Evolutionary conservation across 1,140 invertebrate genomes (phyloP), one percentile per base, ranked within the genome.

Genomic region (Heliconius melpomene): DNA sequence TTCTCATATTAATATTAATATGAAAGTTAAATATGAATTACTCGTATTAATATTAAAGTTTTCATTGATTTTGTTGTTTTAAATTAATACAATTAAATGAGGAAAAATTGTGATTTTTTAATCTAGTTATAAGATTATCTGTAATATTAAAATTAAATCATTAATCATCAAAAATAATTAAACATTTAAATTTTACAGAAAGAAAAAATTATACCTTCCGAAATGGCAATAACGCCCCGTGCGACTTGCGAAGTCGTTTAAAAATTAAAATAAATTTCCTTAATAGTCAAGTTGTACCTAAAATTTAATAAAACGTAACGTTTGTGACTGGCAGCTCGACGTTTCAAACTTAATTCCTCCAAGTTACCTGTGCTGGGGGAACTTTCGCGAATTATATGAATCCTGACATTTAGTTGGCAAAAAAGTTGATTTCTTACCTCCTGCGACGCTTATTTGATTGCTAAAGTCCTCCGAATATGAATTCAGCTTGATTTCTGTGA

Each of bases 371-470:
- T 52, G 18, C 79, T 50, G 46, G 50, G 18, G 36, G 46, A 82
- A 84, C 70, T 84, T 82, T 84, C 38, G 32, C 76, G 75, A 82
- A 81, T 84, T 84, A 82, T 77, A 80, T 71, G 54, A 80, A 84
- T 76, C 82, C 74, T 70, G 74, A 78, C 79, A 78, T 82, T 73
- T 82, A 82, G 79, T 82, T 80, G 16, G 75, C 66, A 78, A 84
- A 84, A 74, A 82, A 78, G 71, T 82, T 81, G 74, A 70, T 74
- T 82, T 78, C 88, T 79, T 87, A 94, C 92, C 92, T 88, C 92
- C 92, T 20, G 92, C 92, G 72, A 94, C 89, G 85, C 92, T 94
- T 80, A 94, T 93, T 89, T 94, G 92, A 89, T 94, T 94, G 79
- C 89, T 87, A 81, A 92, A 92, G 75, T 94, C 91, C 81, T 94